Evolutionary conservation across 2,113 vertebrate genomes (phyloP).

Genomic region (Mustelus asterias): DNA sequence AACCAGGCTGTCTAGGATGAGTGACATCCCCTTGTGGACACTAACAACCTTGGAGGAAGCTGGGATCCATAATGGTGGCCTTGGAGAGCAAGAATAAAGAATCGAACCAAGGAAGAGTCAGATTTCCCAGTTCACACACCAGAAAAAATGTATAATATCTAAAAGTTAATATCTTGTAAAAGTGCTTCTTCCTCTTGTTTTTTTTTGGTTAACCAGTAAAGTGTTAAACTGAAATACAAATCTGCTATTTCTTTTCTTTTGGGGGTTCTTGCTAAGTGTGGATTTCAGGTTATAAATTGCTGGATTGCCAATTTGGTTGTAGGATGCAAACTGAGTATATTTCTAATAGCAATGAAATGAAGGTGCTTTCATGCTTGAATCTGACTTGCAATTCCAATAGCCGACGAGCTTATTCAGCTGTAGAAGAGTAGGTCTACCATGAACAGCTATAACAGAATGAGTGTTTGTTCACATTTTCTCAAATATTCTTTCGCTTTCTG

Average conservation of each 20-base stretch:
- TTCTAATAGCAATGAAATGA: background rate
- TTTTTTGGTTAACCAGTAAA: background rate
- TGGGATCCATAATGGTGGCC: background rate
- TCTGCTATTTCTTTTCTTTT: background rate
- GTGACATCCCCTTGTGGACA: background rate
- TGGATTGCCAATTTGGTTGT: background rate
- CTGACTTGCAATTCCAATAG: background rate
- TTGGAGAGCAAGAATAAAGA: background rate
- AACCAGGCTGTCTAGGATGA: background rate
- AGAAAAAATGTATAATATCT: too few relatives aligned
- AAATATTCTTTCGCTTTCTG: background rate
- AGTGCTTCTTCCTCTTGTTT: background rate
- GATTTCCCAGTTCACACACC: too few relatives aligned
- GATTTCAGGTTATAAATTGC: background rate
- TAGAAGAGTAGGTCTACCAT: background rate
- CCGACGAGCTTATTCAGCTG: background rate
- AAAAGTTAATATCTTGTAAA: background rate
- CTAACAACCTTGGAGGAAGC: background rate
- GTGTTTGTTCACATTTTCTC: background rate
- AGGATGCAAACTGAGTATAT: background rate
- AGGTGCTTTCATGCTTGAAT: background rate
- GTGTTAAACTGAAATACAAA: background rate
- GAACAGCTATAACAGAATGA: background rate
- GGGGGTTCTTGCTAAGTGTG: background rate
- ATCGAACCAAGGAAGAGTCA: background rate